Base-by-base conservation (phyloP, 2,888 invertebrate species). In the Campoplex capitator region DNA sequence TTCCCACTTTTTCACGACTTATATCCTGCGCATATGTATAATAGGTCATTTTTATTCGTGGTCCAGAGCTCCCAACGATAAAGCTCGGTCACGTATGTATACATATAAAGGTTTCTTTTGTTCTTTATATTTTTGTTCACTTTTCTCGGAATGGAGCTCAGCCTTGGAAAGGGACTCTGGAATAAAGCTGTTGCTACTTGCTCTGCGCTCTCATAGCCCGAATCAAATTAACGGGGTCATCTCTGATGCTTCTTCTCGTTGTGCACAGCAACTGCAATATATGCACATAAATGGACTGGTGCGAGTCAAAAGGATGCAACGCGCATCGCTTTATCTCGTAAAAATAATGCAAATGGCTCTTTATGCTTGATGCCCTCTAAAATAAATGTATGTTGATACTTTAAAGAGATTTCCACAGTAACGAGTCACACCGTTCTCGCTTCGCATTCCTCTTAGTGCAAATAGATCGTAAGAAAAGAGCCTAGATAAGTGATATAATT, bases 201-300 rank as follows among this genome's bases (percentile, higher is more conserved):
- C 23, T 38, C 28, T 54, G 65, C 23, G 48, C 79, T 74, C 77
- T 68, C 54, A 56, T 68, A 65, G 67, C 74, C 65, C 71, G 80
- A 80, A 80, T 84, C 68, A 84, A 84, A 85, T 80, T 85, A 85
- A 81, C 80, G 76, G 85, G 84, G 75, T 80, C 79, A 68, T 74
- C 38, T 70, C 38, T 62, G 71, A 76, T n/a, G 35, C 76, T 48
- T 35, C 35, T 32, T 45, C 11, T 32, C 45, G 68, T 23, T 23
- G n/a, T 9, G 70, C 48, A 23, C 18, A 32, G 54, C 56, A 70
- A 78, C 68, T 45, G 16, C 28, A 32, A 78, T 78, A 18, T 70
- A 70, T 78, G 28, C 45, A 65, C 48, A 77, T 48, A 65, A 51
- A 65, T 65, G 32, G 42, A 58, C 45, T 28, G 54, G 48, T 51